These are phyloP conservation scores for Dasypogon diadema DNA, from an alignment of 2,888 invertebrate genomes.

Conservation along the genomic window DNA sequence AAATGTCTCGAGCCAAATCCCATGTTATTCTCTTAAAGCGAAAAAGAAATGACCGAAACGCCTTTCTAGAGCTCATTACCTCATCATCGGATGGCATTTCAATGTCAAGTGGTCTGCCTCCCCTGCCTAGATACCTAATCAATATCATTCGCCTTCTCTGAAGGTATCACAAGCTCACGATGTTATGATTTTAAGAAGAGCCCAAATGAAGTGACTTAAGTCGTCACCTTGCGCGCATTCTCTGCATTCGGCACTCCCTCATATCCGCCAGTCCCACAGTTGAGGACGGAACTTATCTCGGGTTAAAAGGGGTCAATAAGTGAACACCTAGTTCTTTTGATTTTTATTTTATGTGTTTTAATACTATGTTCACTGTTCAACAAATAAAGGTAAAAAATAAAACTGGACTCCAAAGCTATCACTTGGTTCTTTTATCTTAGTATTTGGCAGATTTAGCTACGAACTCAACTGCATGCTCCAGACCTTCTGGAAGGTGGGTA, in stretches of 20 bases:
- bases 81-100: constrained; percentile 26
- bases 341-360: background rate
- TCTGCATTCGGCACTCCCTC: constrained; percentile 26
- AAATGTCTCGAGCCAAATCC: constrained; percentile 21
- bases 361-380: background rate
- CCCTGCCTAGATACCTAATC: constrained; percentile 24
- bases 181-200: background rate
- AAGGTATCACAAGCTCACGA: constrained; percentile 10
- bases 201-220: background rate
- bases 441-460: constrained; percentile 65
- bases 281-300: constrained; percentile 18
- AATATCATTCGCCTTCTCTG: background rate
- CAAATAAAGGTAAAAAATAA: background rate
- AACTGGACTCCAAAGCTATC: background rate
- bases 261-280: background rate
- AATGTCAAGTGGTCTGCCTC: constrained; percentile 16
- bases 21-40: background rate
- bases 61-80: constrained; percentile 1
- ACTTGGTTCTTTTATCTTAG: too few relatives aligned
- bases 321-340: background rate
- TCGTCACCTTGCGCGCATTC: constrained; percentile 32
- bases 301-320: background rate
- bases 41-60: constrained; percentile 15
- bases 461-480: constrained; percentile 75
- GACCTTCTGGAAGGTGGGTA: constrained; percentile 69